Evolutionary conservation across 2,888 invertebrate species (phyloP), one percentile per base, ranked within the genome.

Genomic region (Coleophora flavipennella): DNA sequence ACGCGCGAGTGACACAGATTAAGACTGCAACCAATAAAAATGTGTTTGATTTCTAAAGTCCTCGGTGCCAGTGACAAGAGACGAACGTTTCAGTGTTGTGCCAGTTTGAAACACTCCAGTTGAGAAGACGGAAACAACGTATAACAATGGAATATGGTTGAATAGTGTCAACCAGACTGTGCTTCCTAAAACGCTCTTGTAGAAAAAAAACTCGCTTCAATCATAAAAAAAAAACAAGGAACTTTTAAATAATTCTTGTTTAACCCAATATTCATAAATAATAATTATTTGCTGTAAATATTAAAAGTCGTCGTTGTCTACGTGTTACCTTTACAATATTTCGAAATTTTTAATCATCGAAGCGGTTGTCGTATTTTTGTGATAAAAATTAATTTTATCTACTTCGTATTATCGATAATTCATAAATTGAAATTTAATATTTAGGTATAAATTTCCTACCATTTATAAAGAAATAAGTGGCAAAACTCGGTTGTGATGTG

Each of bases 341-440:
- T 73, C 64, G 67, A 70, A 76, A 64, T 59, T 70, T 77, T 78
- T 75, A 70, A 62, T 69, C 80, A 81, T 80, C 81, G 83, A 83
- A 83, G 72, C 78, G 83, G 84, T 83, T 84, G 83, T 84, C 83
- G 83, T 83, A 80, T 83, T 81, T 83, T 83, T 81, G 83, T 83
- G 81, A 83, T 80, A 78, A 57, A 66, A 49, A 59, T 62, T 57
- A 59, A 60, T 59, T 60, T 57, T 55, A 49, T 55, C 37, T 43
- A 40, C 32, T 31, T 27, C 10, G 53, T 20, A 20, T 20, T 20
- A 20, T 20, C 3, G 6, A 20, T 50, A 29, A 11, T 8, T 29
- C 7, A n/a, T 29, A 9, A 29, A 29, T 29, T 29, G 10, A 29
- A 29, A 29, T 10, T 6, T 20, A 4, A 20, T 20, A 20, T 20